These are phyloP conservation scores for Chionomys nivalis DNA, from an alignment of 2,113 vertebrate genomes.

Conservation along the genomic window DNA sequence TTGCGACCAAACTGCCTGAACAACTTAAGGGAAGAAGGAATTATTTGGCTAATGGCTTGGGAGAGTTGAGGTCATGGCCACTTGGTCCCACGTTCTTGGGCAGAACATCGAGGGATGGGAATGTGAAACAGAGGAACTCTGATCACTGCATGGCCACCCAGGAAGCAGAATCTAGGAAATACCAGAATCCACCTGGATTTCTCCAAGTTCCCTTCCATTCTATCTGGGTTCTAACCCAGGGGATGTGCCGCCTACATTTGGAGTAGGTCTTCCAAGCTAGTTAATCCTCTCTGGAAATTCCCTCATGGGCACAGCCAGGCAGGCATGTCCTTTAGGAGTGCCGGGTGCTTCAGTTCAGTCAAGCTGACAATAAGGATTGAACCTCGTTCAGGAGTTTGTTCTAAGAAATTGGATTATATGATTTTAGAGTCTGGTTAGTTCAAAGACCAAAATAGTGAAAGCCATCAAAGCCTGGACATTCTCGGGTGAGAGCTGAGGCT, in stretches of 20 bases:
- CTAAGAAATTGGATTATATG: neutral
- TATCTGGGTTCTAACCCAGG: neutral
- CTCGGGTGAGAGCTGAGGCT: neutral
- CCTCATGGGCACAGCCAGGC: neutral
- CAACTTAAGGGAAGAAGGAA: neutral
- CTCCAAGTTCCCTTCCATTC: neutral
- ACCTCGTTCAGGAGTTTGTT: neutral
- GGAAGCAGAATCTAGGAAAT: neutral
- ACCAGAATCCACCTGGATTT: too few relatives aligned
- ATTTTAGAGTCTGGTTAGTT: neutral
- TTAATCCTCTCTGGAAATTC: neutral
- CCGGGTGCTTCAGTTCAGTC: neutral
- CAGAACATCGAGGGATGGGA: neutral
- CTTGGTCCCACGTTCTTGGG: neutral
- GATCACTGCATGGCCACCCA: neutral
- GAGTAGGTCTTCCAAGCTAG: neutral
- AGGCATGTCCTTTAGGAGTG: too few relatives aligned
- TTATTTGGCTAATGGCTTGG: neutral
- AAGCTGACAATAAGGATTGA: neutral
- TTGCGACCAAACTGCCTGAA: neutral
- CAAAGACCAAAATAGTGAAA: neutral
- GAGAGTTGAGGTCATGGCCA: too few relatives aligned
- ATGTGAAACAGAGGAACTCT: neutral
- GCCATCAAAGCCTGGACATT: neutral
- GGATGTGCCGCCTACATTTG: neutral